Conservation (phyloP, 1,140 invertebrate species). For the Vanessa tameamea region DNA sequence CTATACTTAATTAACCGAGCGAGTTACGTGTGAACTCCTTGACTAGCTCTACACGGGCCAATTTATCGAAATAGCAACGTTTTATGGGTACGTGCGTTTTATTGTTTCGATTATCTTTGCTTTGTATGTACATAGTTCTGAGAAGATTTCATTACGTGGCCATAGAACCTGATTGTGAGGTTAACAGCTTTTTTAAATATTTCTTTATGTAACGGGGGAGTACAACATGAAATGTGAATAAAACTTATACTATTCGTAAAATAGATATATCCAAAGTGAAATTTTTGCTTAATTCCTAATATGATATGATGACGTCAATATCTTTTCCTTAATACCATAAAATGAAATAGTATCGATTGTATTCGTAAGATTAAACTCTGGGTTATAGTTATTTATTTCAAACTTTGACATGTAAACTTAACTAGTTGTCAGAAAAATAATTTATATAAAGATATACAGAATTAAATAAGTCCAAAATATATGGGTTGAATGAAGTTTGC, state of each 20-base stretch:
- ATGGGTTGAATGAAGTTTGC: neutral
- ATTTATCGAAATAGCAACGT: constrained; percentile 29
- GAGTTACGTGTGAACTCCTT: constrained; percentile 31
- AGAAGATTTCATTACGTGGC: neutral
- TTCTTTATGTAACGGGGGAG: neutral
- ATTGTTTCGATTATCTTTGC: constrained; percentile 30
- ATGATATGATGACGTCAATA: too few relatives aligned
- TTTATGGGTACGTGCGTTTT: constrained; percentile 35
- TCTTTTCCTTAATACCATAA: too few relatives aligned
- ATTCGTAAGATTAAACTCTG: too few relatives aligned
- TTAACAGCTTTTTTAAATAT: constrained; percentile 6
- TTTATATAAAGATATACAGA: too few relatives aligned
- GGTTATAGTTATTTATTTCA: too few relatives aligned
- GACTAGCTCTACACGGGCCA: constrained; percentile 28
- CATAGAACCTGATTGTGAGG: neutral
- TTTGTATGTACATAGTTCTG: constrained; percentile 5
- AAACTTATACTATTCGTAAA: neutral
- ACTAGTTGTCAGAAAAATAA: too few relatives aligned
- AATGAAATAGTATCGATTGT: too few relatives aligned
- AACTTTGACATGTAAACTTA: too few relatives aligned
- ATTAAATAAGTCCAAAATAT: neutral
- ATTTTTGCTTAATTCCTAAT: too few relatives aligned
- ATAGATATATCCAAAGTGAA: neutral
- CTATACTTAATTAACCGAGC: constrained; percentile 25
- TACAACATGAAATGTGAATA: neutral